phyloP scores from a whole-genome alignment of 2,113 vertebrate species.

The Puffinus mauretanicus region DNA sequence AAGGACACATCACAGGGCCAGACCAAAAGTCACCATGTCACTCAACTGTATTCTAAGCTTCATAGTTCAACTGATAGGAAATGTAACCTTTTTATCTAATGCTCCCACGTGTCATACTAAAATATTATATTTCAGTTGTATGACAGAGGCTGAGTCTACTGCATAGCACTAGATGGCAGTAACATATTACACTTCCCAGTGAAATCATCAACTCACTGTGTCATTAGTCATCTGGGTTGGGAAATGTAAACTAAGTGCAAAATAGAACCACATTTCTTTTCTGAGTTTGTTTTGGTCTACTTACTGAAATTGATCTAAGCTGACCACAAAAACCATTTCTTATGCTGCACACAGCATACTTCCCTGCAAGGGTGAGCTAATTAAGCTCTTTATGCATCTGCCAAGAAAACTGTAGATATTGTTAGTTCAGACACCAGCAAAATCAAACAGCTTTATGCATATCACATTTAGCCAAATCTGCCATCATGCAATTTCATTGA shows the following conservation, averaged over 20 bases:
- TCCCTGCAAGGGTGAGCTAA: neutral
- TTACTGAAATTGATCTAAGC: neutral
- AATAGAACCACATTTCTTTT: neutral
- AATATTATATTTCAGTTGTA: fast-evolving
- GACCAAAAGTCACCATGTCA: neutral
- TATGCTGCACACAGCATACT: neutral
- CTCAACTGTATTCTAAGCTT: neutral
- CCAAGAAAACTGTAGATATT: neutral
- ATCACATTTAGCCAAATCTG: neutral
- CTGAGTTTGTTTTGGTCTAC: neutral
- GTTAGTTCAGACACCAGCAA: neutral
- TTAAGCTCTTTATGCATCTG: neutral
- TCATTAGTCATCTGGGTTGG: neutral
- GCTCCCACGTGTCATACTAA: fast-evolving
- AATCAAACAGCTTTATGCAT: neutral
- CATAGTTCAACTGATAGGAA: neutral
- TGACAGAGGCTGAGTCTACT: neutral
- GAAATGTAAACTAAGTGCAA: neutral
- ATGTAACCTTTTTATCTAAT: neutral
- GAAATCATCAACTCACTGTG: neutral
- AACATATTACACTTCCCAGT: neutral
- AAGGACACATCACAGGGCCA: neutral
- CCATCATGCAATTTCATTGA: neutral
- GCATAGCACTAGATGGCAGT: conserved; percentile 60
- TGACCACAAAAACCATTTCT: neutral